Evolutionary conservation across 35 echinoderm and acorn worm species (phyloP), one percentile per base, ranked within the genome.

Genomic region (Holothuria glaberrima): DNA sequence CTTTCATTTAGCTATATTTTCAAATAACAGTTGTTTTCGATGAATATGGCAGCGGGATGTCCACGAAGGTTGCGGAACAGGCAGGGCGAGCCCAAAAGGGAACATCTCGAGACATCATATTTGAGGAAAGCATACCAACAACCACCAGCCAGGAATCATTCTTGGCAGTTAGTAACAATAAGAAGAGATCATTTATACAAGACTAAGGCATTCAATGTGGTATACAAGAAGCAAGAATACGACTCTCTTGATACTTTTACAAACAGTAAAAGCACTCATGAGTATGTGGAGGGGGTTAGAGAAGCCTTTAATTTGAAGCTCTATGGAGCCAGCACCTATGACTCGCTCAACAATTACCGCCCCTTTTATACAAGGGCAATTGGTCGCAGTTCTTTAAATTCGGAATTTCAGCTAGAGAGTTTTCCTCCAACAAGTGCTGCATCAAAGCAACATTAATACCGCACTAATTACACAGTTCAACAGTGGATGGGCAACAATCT

Each of bases 21-120:
- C n/a, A n/a, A n/a, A n/a, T n/a, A n/a, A n/a, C 63, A 30, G 63
- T 67, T 67, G 63, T 67, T 67, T 67, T 67, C 63, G 63, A 67
- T 67, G 63, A 16, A 67, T 67, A 67, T 67, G 63, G 63, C 63
- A 67, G 63, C 16, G 63, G 63, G 16, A 67, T 67, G 63, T 67
- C 63, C 63, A 67, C 63, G 63, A 67, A 67, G 63, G 29, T 67
- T 67, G 63, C 63, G 63, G 63, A 67, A 67, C 63, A 67, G 4
- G 63, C 6, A 67, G 4, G 29, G 29, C 4, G 63, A 67, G 16
- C 16, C 63, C 63, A 67, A 30, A 30, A 67, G 63, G 63, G 16
- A 67, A 67, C 63, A 67, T 67, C 63, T 67, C 21, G 63, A 67
- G 63, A 67, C 16, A 67, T 4, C 63, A 67, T 67, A 67, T 67